A percentile compares a stretch with the other conserved stretches of the same genome.
Conservation (phyloP, 2,888 invertebrate species). For the Drosophila parthenogenetica region DNA sequence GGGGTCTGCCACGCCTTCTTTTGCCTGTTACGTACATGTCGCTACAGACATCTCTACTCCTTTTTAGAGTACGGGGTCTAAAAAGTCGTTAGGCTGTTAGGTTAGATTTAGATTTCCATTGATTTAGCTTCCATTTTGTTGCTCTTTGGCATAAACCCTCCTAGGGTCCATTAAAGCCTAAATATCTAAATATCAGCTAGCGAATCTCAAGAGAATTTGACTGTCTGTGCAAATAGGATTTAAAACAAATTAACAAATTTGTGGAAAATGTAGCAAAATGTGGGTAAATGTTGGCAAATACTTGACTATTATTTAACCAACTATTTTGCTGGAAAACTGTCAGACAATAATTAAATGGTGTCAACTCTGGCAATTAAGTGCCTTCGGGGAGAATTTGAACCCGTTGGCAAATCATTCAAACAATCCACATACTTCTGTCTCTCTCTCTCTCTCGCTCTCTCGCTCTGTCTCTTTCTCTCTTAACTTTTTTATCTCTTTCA, state of each 20-base stretch:
- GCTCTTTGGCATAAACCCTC: no score
- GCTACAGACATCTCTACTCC: no score
- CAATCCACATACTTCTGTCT: background rate
- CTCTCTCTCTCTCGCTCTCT: background rate
- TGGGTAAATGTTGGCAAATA: background rate
- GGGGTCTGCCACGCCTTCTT: no score
- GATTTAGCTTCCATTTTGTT: no score
- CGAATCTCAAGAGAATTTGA: background rate
- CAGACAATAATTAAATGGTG: constrained; percentile 32
- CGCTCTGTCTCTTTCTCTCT: background rate
- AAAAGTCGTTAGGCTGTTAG: no score
- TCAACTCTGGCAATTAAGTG: constrained; percentile 25
- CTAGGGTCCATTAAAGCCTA: background rate
- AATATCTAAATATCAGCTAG: background rate
- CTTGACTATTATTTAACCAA: constrained; percentile 1
- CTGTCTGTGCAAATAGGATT: background rate
- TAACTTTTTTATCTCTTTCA: background rate
- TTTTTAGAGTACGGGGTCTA: no score
- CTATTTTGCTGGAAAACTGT: constrained; percentile 8
- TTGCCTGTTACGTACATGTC: no score
- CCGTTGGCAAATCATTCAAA: constrained; percentile 4
- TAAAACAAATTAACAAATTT: background rate
- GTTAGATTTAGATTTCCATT: no score
- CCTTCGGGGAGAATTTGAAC: constrained; percentile 4
- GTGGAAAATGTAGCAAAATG: background rate